Percentiles rank a stretch among this genome's conserved stretches.
These are phyloP conservation scores for Neogale vison DNA, from an alignment of 2,113 vertebrate species.

Conservation along the genomic window DNA sequence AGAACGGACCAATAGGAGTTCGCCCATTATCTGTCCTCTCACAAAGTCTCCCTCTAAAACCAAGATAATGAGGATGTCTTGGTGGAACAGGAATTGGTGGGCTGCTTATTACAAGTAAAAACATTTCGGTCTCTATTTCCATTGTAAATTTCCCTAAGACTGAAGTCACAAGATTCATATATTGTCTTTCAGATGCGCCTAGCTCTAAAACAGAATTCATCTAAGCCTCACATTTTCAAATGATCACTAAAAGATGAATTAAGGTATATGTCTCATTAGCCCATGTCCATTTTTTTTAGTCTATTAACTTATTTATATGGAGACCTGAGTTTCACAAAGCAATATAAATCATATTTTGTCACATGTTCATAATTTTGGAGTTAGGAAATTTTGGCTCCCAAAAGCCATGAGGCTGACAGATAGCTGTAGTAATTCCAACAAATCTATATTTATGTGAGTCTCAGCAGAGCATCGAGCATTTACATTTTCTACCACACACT, in stretches of 20 bases:
- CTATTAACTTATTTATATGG: background rate
- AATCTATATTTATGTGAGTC: constrained; percentile 76
- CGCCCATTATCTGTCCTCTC: background rate
- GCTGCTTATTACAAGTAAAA: constrained; percentile 44
- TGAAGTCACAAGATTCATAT: constrained; percentile 58
- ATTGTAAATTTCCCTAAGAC: constrained; percentile 64
- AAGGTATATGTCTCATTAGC: background rate
- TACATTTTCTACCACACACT: constrained; percentile 70
- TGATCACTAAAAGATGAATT: background rate
- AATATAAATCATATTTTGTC: constrained; percentile 62
- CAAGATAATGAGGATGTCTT: background rate
- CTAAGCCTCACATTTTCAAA: constrained; percentile 37
- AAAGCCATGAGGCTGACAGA: constrained; percentile 72
- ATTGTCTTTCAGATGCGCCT: constrained; percentile 59
- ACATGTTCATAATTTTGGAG: constrained; percentile 70
- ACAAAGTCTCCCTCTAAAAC: background rate
- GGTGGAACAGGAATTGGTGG: background rate
- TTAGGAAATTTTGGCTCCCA: constrained; percentile 72
- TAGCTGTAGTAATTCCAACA: constrained; percentile 78
- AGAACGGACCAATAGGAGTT: background rate
- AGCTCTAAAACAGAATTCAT: constrained; percentile 39
- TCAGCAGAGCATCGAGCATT: constrained; percentile 70
- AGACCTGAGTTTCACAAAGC: constrained; percentile 41
- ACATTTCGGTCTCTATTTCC: constrained; percentile 53
- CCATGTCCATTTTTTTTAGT: background rate